These are phyloP conservation scores for Alviniconcha marisindica DNA, from an alignment of 1,140 invertebrate genomes.

Conservation along the genomic window DNA sequence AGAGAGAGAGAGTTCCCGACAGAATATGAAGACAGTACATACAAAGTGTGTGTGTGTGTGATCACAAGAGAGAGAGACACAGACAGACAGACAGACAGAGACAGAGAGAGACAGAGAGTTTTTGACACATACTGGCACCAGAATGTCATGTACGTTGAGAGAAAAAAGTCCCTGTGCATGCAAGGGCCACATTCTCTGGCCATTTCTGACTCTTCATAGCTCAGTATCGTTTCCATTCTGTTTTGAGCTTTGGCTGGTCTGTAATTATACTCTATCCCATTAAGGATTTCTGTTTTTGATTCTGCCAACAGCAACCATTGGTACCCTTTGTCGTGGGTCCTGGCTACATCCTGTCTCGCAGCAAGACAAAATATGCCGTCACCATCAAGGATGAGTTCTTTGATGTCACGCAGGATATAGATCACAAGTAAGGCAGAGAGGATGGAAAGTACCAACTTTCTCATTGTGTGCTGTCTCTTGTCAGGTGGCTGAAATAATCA, in stretches of 20 bases:
- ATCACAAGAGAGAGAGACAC: no score
- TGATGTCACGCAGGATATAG: slow-evolving; percentile 57
- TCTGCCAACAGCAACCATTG: slow-evolving; percentile 58
- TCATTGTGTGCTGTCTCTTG: no score
- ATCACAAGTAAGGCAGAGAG: slow-evolving; percentile 50
- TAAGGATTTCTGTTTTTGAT: background rate
- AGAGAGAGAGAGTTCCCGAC: no score
- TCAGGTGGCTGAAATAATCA: no score
- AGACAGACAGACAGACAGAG: background rate
- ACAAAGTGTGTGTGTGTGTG: no score
- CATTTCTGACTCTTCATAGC: no score
- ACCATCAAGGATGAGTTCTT: slow-evolving; percentile 73
- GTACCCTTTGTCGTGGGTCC: slow-evolving; percentile 65
- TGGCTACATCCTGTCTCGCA: slow-evolving; percentile 70
- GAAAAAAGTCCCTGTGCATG: no score
- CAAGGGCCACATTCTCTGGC: no score
- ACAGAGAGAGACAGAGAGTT: background rate
- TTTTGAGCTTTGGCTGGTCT: no score
- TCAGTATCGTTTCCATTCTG: no score
- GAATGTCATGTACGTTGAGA: background rate
- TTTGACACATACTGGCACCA: background rate
- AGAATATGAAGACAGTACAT: no score
- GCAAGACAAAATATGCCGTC: slow-evolving; percentile 68
- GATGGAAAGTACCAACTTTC: no score
- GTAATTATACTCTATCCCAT: background rate